Evolutionary conservation across 2,113 vertebrate species (phyloP).

Genomic region (Glaucidium brasilianum): DNA sequence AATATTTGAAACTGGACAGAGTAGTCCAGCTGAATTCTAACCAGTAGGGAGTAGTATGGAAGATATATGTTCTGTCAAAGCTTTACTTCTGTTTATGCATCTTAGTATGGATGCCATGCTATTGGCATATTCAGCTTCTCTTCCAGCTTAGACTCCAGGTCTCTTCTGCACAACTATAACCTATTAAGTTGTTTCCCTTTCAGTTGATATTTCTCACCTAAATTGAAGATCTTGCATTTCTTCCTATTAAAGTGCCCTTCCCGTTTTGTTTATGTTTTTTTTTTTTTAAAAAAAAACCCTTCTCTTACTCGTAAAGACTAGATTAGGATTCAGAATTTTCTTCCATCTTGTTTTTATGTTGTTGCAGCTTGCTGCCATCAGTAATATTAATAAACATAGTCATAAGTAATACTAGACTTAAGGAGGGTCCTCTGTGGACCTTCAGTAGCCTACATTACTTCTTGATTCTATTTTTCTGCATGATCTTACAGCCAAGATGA

Average conservation of each 20-base stretch:
- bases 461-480: neutral
- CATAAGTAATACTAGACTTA: neutral
- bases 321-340: neutral
- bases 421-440: neutral
- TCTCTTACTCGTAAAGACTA: neutral
- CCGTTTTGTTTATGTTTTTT: neutral
- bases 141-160: neutral
- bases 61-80: neutral
- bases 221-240: neutral
- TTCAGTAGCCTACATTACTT: accelerated
- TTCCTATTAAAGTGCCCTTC: neutral
- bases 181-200: neutral
- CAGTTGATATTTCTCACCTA: neutral
- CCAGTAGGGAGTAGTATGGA: neutral
- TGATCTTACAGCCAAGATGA: neutral
- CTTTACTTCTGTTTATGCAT: neutral
- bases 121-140: neutral
- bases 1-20: neutral
- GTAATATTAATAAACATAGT: neutral
- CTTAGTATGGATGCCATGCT: neutral
- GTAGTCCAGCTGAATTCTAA: neutral
- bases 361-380: neutral
- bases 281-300: neutral
- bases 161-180: neutral
- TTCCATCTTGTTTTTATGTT: neutral